A percentile compares a stretch with the other conserved stretches of the same genome.
phyloP scores from a whole-genome alignment of 2,113 vertebrate species.

The Uropsilus gracilis region DNA sequence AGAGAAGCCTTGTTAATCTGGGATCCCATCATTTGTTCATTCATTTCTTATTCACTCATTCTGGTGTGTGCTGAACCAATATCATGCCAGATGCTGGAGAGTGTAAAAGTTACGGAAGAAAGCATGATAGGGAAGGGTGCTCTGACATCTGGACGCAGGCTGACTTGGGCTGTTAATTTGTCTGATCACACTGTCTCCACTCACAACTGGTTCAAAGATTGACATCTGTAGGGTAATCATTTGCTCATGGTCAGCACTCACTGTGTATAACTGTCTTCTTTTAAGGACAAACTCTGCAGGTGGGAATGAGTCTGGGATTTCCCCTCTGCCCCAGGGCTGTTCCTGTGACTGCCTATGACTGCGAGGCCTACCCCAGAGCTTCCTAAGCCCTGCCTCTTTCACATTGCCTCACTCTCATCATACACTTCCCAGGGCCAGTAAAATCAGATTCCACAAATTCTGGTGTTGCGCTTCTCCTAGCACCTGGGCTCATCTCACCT shows the following conservation, averaged over 20 bases:
- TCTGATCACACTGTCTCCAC: neutral
- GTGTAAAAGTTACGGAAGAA: neutral
- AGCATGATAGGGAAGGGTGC: neutral
- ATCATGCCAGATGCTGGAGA: neutral
- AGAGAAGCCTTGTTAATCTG: neutral
- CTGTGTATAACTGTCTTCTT: neutral
- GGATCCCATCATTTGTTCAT: neutral
- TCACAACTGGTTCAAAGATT: neutral
- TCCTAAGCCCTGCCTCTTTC: accelerated
- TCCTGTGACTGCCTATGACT: neutral
- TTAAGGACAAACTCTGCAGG: neutral
- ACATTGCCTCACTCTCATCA: neutral
- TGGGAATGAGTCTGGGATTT: neutral
- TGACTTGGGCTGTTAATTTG: neutral
- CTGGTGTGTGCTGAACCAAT: neutral
- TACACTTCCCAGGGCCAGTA: neutral
- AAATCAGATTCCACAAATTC: neutral
- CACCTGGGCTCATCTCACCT: neutral
- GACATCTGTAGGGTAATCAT: neutral
- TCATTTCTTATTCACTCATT: neutral
- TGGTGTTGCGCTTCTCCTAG: neutral
- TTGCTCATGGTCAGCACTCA: neutral
- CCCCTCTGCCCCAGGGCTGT: neutral
- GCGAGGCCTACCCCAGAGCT: neutral
- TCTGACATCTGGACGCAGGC: neutral